Conservation (phyloP, 2,797 vertebrate genomes). For the Enteromius anoplus region DNA sequence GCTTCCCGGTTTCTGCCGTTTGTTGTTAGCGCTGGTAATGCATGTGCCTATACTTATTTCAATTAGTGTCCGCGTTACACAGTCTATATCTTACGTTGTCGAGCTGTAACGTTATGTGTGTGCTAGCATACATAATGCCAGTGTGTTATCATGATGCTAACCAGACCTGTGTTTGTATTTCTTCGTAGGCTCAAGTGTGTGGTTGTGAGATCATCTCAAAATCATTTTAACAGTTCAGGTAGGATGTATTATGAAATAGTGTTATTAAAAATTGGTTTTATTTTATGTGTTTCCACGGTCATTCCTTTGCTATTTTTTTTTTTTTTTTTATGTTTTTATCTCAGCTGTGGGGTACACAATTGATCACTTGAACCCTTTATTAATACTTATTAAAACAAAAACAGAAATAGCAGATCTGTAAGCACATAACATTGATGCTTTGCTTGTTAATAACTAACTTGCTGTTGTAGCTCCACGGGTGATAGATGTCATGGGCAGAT, state of each 20-base stretch:
- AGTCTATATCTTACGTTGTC: no score
- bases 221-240: conserved; percentile 6
- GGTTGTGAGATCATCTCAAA: not conserved
- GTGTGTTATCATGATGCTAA: not conserved
- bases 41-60: no score
- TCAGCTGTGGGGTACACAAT: not conserved
- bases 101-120: no score
- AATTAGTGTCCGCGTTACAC: no score
- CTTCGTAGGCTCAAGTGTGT: conserved; percentile 11
- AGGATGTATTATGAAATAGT: not conserved
- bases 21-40: no score
- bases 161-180: not conserved
- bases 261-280: no score
- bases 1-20: no score
- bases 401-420: not conserved
- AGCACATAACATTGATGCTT: not conserved
- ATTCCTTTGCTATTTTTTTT: conserved; percentile 1
- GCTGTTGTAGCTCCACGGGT: conserved; percentile 25
- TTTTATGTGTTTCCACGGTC: not conserved
- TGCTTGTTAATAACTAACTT: not conserved
- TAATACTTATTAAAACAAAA: not conserved
- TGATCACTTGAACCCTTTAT: not conserved
- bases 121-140: no score
- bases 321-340: no score
- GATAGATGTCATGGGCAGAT: conserved; percentile 19